Evolutionary conservation across 2,888 invertebrate species (phyloP).

Genomic region (Xylocampa areola): DNA sequence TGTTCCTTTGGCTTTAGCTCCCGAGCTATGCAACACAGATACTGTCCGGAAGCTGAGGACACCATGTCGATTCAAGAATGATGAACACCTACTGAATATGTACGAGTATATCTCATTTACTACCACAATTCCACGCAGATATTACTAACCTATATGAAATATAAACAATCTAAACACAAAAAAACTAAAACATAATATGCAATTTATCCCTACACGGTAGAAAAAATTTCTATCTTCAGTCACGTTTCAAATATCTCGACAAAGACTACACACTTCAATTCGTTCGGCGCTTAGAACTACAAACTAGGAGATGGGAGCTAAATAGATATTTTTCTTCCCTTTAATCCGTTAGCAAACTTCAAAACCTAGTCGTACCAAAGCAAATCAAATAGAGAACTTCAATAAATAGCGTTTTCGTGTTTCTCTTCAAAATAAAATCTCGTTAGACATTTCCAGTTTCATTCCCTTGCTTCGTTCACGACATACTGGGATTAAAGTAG

Average conservation of each 20-base stretch:
- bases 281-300: constrained; percentile 48
- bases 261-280: constrained; percentile 37
- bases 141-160: no score
- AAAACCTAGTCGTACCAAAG: constrained; percentile 66
- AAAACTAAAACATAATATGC: no score
- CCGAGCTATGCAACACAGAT: no score
- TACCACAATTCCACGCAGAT: no score
- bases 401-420: constrained; percentile 76
- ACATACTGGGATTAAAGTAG: constrained; percentile 61
- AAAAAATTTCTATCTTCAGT: neutral
- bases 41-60: no score
- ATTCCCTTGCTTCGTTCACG: constrained; percentile 63
- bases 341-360: constrained; percentile 74
- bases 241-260: constrained; percentile 9
- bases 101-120: no score
- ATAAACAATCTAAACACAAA: no score
- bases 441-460: constrained; percentile 74
- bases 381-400: constrained; percentile 75
- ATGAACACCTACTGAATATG: no score
- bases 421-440: constrained; percentile 75
- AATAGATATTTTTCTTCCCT: constrained; percentile 70
- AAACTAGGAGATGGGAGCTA: constrained; percentile 56
- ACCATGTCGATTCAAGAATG: no score
- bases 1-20: no score
- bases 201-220: no score